A percentile compares a stretch with the other conserved stretches of the same genome.
Conservation (phyloP, 2,888 invertebrate species). For the Drosophila leonis region DNA sequence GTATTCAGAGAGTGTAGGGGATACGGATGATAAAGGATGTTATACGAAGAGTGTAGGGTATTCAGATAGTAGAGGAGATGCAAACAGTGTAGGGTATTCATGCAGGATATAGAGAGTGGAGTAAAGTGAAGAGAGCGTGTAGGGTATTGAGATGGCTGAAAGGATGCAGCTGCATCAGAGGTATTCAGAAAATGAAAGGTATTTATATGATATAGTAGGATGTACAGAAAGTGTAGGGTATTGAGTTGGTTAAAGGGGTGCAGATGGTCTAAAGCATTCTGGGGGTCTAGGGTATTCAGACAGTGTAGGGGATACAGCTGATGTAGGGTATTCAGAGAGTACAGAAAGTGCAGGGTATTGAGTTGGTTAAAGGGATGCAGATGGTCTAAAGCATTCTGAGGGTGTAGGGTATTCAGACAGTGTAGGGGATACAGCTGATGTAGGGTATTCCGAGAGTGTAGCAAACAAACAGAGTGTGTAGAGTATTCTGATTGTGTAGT, state of each 20-base stretch:
- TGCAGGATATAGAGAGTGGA: background rate
- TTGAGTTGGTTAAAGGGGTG: background rate
- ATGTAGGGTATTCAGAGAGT: no score
- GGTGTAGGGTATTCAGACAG: no score
- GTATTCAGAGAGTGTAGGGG: background rate
- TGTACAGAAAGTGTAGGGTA: background rate
- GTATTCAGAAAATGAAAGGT: no score
- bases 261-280: no score
- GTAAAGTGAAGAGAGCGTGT: background rate
- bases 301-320: no score
- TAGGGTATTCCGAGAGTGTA: no score
- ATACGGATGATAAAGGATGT: background rate
- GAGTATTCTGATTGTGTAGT: background rate
- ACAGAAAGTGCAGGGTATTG: background rate
- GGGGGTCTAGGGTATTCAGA: no score
- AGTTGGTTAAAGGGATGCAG: background rate
- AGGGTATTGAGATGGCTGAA: background rate
- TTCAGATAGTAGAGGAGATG: background rate
- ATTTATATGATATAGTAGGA: no score
- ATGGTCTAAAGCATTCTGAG: no score
- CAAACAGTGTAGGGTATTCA: background rate
- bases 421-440: no score
- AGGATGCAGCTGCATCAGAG: no score
- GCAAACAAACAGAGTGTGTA: background rate
- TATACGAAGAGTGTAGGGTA: background rate